Conservation (phyloP, 2,797 vertebrate genomes). For the Sebastes minor region DNA sequence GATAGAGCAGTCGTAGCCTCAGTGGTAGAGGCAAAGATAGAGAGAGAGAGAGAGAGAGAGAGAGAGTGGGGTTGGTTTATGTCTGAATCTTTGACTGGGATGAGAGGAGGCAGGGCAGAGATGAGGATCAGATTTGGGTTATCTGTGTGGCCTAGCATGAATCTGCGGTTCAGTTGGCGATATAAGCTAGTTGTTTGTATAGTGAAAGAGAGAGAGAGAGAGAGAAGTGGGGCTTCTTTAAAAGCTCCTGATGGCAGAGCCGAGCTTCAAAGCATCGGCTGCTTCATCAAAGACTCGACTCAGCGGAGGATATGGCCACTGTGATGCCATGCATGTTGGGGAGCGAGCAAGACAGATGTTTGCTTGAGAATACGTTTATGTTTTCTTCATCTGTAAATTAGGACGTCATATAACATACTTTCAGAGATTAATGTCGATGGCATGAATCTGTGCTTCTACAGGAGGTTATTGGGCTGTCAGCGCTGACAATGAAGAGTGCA, state of each 20-base stretch:
- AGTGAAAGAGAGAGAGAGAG: slow-evolving; percentile 16
- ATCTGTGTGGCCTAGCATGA: slow-evolving; percentile 58
- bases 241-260: slow-evolving; percentile 59
- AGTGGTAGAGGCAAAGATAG: slow-evolving; percentile 13
- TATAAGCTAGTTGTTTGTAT: slow-evolving; percentile 43
- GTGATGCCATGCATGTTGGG: slow-evolving; percentile 38
- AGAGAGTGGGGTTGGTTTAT: background rate
- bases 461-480: background rate
- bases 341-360: slow-evolving; percentile 31
- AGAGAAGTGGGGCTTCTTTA: slow-evolving; percentile 33
- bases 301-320: slow-evolving; percentile 42
- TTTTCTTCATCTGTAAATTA: slow-evolving; percentile 37
- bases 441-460: slow-evolving; percentile 4
- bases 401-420: background rate
- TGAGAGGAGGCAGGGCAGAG: slow-evolving; percentile 40
- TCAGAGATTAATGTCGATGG: slow-evolving; percentile 9
- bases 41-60: background rate
- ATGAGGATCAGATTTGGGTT: slow-evolving; percentile 66
- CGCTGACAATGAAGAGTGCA: background rate
- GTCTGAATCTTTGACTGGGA: slow-evolving; percentile 40
- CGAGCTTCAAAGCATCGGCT: slow-evolving; percentile 59
- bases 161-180: slow-evolving; percentile 42
- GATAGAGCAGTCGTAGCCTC: slow-evolving; percentile 43
- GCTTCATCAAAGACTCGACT: slow-evolving; percentile 61
- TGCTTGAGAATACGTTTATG: slow-evolving; percentile 10